Evolutionary conservation across 30 jellyfish, hydroid and myxozoan species (phyloP).

Genomic region (Chrysaora quinquecirrha): DNA sequence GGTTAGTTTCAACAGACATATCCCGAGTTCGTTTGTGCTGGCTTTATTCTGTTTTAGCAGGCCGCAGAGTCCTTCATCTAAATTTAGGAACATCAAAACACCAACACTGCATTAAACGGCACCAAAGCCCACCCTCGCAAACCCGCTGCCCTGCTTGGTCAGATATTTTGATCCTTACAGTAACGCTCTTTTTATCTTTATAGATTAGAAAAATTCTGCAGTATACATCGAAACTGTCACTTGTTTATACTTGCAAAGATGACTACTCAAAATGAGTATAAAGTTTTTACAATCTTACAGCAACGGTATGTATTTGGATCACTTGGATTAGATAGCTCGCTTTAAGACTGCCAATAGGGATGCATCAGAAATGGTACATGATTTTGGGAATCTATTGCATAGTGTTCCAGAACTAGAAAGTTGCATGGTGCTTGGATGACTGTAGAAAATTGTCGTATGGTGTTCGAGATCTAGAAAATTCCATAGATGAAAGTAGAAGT

Average conservation of each 20-base stretch:
- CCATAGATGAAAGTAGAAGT: too few relatives aligned
- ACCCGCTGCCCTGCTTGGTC: background rate
- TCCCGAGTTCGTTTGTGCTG: background rate
- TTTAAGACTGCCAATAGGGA: background rate
- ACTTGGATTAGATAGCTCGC: background rate
- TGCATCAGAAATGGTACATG: background rate
- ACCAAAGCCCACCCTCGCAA: background rate
- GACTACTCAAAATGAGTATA: conserved; percentile 52
- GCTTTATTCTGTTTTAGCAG: background rate
- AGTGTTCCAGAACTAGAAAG: background rate
- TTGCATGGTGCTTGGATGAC: background rate
- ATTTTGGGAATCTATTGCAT: too few relatives aligned
- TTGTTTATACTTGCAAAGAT: conserved; percentile 47
- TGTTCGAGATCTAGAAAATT: background rate
- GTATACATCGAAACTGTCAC: conserved; percentile 55
- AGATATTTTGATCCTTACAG: background rate
- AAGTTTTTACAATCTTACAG: conserved; percentile 32
- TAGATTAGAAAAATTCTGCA: conserved; percentile 58
- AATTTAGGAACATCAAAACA: too few relatives aligned
- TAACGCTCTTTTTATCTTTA: background rate
- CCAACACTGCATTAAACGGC: background rate
- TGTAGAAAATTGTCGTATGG: background rate
- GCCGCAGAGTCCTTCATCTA: background rate
- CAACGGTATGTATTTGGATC: conserved; percentile 9
- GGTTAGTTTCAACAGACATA: conserved; percentile 6